Evolutionary conservation across 2,888 invertebrate species (phyloP), one percentile per base, ranked within the genome.

Genomic region (Amphipyra tragopoginis): DNA sequence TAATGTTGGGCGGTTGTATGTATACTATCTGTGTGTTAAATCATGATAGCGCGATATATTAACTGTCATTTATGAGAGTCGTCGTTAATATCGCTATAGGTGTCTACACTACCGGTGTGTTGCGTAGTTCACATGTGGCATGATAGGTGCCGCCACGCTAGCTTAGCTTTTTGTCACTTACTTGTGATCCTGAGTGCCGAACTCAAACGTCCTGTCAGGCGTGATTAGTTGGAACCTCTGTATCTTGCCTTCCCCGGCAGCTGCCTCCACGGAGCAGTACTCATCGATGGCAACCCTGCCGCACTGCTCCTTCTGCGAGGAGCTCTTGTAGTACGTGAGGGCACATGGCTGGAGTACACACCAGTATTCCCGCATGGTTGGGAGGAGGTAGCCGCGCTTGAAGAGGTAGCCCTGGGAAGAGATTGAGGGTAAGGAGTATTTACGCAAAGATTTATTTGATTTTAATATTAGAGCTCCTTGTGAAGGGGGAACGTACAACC

Each of bases 291-390:
- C 77, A 55, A 97, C 96, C 15, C 96, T 91, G 0, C 97, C 97
- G 63, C 97, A 97, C 48, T 96, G 94, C 15, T 97, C 97, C 80
- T 96, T 96, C 65, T 94, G 94, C 0, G 96, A 96, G 0, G 96
- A 96, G 75, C 96, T 96, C 86, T 97, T 97, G 89, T 96, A 98
- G 87, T 97, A 98, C 0, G 96, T 95, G 44, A 98, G 93, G 51
- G 97, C 96, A 34, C 96, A 96, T 0, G 97, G 97, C 61, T 97
- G 96, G 0, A 98, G 92, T 0, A 98, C 97, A 83, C 97, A 97
- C 97, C 97, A 97, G 85, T 97, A 97, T 76, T 97, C 97, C 13
- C 97, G 95, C 95, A 97, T 96, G 0, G 97, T 97, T 0, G 97
- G 97, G 34, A 98, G 93, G 10, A 97, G 95, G 85, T 97, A 97